phyloP scores from a whole-genome alignment of 2,888 invertebrate species.

The Sphinx pinastri region DNA sequence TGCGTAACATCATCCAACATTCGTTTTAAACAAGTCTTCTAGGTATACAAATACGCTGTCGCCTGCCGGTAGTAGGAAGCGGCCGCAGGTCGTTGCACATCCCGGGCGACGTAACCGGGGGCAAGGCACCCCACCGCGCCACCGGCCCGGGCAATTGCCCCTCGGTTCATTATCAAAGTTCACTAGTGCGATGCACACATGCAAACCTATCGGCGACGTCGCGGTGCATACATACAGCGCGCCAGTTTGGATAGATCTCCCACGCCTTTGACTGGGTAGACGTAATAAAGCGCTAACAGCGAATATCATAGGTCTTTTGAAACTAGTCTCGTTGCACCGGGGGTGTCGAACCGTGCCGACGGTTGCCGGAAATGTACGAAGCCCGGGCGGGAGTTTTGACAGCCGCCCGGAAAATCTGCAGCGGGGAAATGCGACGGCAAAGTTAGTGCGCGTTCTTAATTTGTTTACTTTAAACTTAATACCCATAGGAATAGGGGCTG shows the following conservation, averaged over 20 bases:
- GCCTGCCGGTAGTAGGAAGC: conserved; percentile 49
- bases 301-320: conserved; percentile 53
- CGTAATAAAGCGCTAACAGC: conserved; percentile 30
- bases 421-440: conserved; percentile 57
- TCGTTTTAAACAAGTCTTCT: background rate
- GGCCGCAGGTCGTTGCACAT: conserved; percentile 70
- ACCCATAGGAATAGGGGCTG: conserved; percentile 37
- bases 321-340: conserved; percentile 45
- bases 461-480: conserved; percentile 44
- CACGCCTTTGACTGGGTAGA: conserved; percentile 40
- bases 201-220: conserved; percentile 41
- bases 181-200: conserved; percentile 77
- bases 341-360: conserved; percentile 65
- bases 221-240: conserved; percentile 49
- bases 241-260: conserved; percentile 50
- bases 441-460: conserved; percentile 37
- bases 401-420: conserved; percentile 75
- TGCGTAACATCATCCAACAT: conserved; percentile 6
- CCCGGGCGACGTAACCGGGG: conserved; percentile 57
- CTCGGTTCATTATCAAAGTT: conserved; percentile 83
- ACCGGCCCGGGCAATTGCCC: conserved; percentile 67
- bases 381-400: conserved; percentile 68
- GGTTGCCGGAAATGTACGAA: conserved; percentile 66
- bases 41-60: conserved; percentile 5
- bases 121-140: conserved; percentile 46